Percentiles rank a stretch among this genome's conserved stretches.
Conservation (phyloP, 2,888 invertebrate species). For the Steromphala cineraria region DNA sequence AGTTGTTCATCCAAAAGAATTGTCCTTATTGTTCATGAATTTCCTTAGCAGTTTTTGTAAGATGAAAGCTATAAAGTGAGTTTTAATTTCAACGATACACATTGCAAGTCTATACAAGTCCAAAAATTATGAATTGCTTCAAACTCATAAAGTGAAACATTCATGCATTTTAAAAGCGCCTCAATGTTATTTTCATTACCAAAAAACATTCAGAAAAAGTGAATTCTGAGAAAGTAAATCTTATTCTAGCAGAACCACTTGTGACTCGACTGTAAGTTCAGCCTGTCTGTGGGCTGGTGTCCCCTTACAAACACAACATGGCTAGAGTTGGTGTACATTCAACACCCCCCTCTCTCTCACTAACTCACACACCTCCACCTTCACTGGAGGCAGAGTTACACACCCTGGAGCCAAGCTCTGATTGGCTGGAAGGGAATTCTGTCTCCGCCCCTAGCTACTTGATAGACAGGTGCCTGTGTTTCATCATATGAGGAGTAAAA, state of each 20-base stretch:
- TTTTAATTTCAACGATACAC: too few relatives aligned
- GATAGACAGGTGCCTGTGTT: not conserved
- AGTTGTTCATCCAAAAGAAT: too few relatives aligned
- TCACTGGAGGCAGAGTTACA: not conserved
- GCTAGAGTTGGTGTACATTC: constrained; percentile 14
- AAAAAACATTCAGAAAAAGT: too few relatives aligned
- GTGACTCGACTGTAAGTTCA: not conserved
- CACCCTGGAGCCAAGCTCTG: not conserved
- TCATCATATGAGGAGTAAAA: not conserved
- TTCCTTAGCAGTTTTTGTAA: too few relatives aligned
- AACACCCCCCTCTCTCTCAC: not conserved
- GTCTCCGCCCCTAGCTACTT: not conserved
- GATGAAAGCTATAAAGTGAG: too few relatives aligned
- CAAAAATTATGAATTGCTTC: too few relatives aligned
- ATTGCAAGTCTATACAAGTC: too few relatives aligned
- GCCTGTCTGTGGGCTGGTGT: not conserved
- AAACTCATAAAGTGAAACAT: too few relatives aligned
- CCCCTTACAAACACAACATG: constrained; percentile 12
- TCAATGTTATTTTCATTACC: too few relatives aligned
- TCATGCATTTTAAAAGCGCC: too few relatives aligned
- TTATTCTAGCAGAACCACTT: not conserved
- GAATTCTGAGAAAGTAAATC: too few relatives aligned
- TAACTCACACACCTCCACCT: not conserved
- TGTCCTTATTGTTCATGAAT: too few relatives aligned
- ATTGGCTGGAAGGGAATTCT: not conserved